phyloP scores from a whole-genome alignment of 2,797 vertebrate genomes.

The Taenioides sp. region DNA sequence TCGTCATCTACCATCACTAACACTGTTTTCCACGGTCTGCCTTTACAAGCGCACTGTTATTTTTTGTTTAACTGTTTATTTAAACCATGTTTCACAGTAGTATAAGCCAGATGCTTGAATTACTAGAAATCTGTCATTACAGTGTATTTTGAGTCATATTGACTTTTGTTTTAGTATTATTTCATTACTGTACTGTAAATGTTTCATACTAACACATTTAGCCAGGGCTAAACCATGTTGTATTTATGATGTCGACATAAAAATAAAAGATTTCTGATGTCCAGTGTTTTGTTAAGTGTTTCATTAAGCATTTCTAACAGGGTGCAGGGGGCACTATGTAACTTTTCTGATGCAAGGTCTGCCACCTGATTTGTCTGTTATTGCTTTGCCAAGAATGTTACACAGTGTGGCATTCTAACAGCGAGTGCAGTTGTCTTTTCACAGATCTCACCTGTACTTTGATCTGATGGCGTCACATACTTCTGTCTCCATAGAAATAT shows the following conservation, averaged over 20 bases:
- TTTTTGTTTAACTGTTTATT: slow-evolving; percentile 69
- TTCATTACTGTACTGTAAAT: slow-evolving; percentile 63
- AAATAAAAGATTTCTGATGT: slow-evolving; percentile 17
- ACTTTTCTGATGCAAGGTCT: background rate
- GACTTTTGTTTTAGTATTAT: slow-evolving; percentile 72
- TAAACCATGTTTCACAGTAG: slow-evolving; percentile 63
- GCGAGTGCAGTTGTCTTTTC: too few relatives aligned
- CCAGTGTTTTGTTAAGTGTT: background rate
- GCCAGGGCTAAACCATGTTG: slow-evolving; percentile 36
- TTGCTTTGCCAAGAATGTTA: background rate
- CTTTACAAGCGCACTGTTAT: slow-evolving; percentile 26
- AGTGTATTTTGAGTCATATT: slow-evolving; percentile 83
- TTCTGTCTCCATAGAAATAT: background rate
- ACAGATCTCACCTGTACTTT: too few relatives aligned
- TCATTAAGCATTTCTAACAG: background rate
- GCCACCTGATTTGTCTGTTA: background rate
- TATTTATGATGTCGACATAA: slow-evolving; percentile 67
- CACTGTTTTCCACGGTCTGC: slow-evolving; percentile 3
- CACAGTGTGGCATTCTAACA: background rate
- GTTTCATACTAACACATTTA: slow-evolving; percentile 48
- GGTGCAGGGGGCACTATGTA: background rate
- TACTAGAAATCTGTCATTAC: slow-evolving; percentile 36
- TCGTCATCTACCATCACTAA: background rate
- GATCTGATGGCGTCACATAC: background rate
- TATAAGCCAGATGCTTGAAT: slow-evolving; percentile 38